Evolutionary conservation across 2,888 invertebrate species (phyloP), one percentile per base, ranked within the genome.

Genomic region (Lepidonotus clava): DNA sequence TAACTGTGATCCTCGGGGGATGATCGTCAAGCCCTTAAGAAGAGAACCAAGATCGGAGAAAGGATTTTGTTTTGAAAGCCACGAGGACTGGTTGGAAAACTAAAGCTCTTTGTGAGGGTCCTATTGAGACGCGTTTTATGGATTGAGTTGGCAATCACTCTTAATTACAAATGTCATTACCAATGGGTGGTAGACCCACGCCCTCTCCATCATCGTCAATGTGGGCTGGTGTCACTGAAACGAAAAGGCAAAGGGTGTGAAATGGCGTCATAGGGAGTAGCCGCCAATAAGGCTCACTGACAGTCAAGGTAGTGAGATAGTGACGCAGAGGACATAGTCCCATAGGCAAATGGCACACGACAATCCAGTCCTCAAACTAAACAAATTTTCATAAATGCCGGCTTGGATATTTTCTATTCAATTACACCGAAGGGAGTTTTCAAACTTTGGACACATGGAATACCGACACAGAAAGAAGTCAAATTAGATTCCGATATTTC

Each of bases 131-230:
- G 71, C 38, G 21, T 71, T 71, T 71, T 71, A 38, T 71, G 36
- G 34, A 34, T 38, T 71, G 36, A 36, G 38, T n/a, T 46, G 51
- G 80, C 51, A 80, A 80, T 80, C 80, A 51, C 28, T 80, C 80
- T 80, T 80, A 80, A 80, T 80, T 80, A 80, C 51, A 80, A 80
- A 80, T 80, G 80, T 46, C 46, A 80, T 85, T 85, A 85, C 85
- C 85, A 34, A 85, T 66, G 51, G 85, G 85, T 21, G 85, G 85
- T 41, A 85, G 76, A 11, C 85, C 85, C 21, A 85, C 85, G 41
- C 85, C 85, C 51, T 46, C 76, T 71, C 34, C 51, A 61, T 66
- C 66, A 24, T 85, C 85, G 46, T 85, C 85, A 40, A 85, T 66
- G 67, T 85, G 85, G 71, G 66, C 71, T 40, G 67, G 85, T 46